Base-by-base conservation (phyloP, 2,888 invertebrate species). In the Lacanobia wlatinum region DNA sequence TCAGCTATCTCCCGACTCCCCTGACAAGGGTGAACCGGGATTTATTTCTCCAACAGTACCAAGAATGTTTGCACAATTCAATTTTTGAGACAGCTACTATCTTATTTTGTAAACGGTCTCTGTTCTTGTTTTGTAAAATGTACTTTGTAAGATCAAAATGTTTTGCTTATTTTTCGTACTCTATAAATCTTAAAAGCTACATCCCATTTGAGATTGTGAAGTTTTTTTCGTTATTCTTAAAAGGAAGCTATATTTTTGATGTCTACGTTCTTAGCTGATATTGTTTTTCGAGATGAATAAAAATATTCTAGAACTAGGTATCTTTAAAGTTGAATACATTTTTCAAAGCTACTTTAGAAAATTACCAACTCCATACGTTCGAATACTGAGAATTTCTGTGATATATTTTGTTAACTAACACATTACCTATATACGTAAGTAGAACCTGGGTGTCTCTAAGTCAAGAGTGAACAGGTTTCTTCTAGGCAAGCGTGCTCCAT, bases 1-100 rank as follows among this genome's bases (percentile, higher is more conserved):
- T 86, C 88, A 91, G 91, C 90, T 92, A 92, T 92, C 92, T 92
- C 40, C 48, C 55, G 28, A 28, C 55, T 65, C 72, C 85, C 85
- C 86, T 90, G 91, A 92, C 91, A 90, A 89, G 90, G 92, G 89
- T 89, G 87, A 83, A 83, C 82, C 82, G 65, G 85, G 88, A 90
- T 91, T 92, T 91, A 92, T 89, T 84, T 82, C 70, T 52, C 80
- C 71, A 46, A 83, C 80, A 84, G 78, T 83, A 81, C 79, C 70
- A 72, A 62, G 52, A 66, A 69, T 63, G 73, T 73, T 86, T 83
- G 71, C 62, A 76, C 85, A 83, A 85, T 87, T 87, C 84, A 88
- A 89, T 89, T 88, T 84, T 86, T 78, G 75, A 64, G 76, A 78
- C 81, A 78, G 76, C 70, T 74, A 46, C 64, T 83, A 64, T 80